Percentiles rank a stretch among this genome's conserved stretches.
Conservation (phyloP, 1,140 invertebrate genomes). For the Lepidurus packardi region DNA sequence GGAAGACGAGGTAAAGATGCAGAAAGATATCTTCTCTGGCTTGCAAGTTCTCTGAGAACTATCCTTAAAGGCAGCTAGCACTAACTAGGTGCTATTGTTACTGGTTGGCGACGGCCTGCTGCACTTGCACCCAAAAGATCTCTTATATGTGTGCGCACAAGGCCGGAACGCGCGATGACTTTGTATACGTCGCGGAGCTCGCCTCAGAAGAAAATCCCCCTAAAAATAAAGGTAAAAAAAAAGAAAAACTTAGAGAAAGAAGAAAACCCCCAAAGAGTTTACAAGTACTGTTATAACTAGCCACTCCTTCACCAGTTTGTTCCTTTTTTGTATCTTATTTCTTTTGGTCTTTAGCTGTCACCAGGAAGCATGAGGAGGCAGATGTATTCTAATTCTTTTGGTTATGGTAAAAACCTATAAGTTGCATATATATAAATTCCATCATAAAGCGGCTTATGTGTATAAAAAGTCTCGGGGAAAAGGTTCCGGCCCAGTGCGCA, state of each 20-base stretch:
- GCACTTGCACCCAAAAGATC: constrained; percentile 7
- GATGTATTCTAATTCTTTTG: not conserved
- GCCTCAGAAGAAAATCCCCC: not conserved
- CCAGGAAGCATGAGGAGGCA: constrained; percentile 17
- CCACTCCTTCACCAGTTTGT: not conserved
- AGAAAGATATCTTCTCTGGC: not conserved
- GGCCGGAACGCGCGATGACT: constrained; percentile 20
- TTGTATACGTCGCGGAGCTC: not conserved
- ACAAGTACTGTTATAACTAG: not conserved
- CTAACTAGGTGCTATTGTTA: constrained; percentile 19
- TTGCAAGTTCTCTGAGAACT: constrained; percentile 10
- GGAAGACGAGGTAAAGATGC: not conserved
- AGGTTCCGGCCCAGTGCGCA: constrained; percentile 11
- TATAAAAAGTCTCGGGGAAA: not conserved
- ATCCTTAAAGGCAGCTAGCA: not conserved
- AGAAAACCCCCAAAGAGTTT: not conserved
- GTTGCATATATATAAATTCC: not conserved
- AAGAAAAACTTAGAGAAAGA: no score
- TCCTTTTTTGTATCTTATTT: not conserved
- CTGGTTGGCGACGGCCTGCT: not conserved
- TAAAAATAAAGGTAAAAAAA: no score
- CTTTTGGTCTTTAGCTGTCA: not conserved
- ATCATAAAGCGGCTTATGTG: constrained; percentile 9
- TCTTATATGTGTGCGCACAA: constrained; percentile 15
- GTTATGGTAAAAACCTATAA: constrained; percentile 15